A percentile compares a stretch with the other conserved stretches of the same genome.
Evolutionary conservation across 2,113 vertebrate species (phyloP).

Genomic region (Anas platyrhynchos): DNA sequence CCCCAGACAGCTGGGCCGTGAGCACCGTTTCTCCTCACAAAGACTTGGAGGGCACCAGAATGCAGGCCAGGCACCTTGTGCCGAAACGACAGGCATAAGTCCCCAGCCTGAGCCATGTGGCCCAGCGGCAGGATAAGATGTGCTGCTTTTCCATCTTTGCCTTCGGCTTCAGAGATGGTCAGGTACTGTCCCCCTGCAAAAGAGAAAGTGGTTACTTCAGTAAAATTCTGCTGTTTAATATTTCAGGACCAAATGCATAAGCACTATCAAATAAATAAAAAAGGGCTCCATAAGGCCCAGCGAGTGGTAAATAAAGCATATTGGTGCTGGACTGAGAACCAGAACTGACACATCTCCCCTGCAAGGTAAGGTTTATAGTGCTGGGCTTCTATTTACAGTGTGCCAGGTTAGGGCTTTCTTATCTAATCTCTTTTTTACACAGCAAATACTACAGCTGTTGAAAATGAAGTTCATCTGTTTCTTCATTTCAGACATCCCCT

Average conservation of each 20-base stretch:
- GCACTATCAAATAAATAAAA: background rate
- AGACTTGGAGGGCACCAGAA: constrained; percentile 90
- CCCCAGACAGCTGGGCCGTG: constrained; percentile 90
- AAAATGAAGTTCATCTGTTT: background rate
- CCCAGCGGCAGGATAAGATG: constrained; percentile 86
- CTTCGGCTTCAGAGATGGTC: constrained; percentile 82
- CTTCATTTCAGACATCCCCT: background rate
- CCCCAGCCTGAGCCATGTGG: constrained; percentile 74
- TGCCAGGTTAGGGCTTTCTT: background rate
- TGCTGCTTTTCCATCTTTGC: constrained; percentile 81
- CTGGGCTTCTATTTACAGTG: background rate
- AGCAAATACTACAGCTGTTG: background rate
- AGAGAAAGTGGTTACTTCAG: background rate
- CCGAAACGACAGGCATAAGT: constrained; percentile 91
- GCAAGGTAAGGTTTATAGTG: background rate
- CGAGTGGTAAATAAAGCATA: background rate
- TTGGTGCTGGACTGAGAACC: accelerated
- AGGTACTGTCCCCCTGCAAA: constrained; percentile 89
- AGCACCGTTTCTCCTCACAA: constrained; percentile 83
- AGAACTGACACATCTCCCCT: background rate
- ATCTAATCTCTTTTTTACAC: background rate
- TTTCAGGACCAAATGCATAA: background rate
- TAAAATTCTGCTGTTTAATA: background rate
- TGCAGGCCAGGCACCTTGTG: constrained; percentile 88
- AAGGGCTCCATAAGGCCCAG: background rate